A percentile compares a stretch with the other conserved stretches of the same genome.
Conservation (phyloP, 64 coral and sea anemone species). For the Orbicella faveolata region DNA sequence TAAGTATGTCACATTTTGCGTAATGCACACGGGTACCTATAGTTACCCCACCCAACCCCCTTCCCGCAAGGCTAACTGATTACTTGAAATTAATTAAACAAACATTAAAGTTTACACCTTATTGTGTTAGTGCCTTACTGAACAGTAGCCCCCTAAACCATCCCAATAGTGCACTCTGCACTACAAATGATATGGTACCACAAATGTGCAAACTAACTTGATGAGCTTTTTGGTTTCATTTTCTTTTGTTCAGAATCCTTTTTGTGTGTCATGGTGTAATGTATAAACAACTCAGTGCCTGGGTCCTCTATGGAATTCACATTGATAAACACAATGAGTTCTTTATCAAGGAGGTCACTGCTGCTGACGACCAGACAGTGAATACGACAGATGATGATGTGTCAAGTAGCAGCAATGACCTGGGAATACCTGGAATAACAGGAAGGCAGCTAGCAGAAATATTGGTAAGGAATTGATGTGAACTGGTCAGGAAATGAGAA, state of each 20-base stretch:
- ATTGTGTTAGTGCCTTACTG: too few relatives aligned
- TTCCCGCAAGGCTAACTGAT: too few relatives aligned
- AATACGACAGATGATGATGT: constrained; percentile 7
- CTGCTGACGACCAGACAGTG: constrained; percentile 18
- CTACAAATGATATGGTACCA: background rate
- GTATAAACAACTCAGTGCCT: constrained; percentile 97
- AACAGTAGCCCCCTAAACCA: too few relatives aligned
- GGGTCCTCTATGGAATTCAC: constrained; percentile 85
- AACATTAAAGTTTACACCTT: too few relatives aligned
- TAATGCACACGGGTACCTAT: too few relatives aligned
- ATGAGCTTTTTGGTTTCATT: background rate
- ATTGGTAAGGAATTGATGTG: constrained; percentile 46
- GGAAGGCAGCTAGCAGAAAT: constrained; percentile 86
- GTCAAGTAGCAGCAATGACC: constrained; percentile 38
- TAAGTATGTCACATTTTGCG: too few relatives aligned
- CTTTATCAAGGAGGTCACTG: constrained; percentile 72
- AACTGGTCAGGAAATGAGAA: too few relatives aligned
- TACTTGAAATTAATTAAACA: too few relatives aligned
- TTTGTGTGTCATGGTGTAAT: constrained; percentile 97
- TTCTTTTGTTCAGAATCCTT: constrained; percentile 70
- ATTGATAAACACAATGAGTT: constrained; percentile 84
- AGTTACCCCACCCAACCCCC: too few relatives aligned
- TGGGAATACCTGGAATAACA: constrained; percentile 86
- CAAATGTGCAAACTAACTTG: background rate
- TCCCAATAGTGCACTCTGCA: too few relatives aligned